Conservation (phyloP, 2,888 invertebrate species). For the Anoncus sp. region DNA sequence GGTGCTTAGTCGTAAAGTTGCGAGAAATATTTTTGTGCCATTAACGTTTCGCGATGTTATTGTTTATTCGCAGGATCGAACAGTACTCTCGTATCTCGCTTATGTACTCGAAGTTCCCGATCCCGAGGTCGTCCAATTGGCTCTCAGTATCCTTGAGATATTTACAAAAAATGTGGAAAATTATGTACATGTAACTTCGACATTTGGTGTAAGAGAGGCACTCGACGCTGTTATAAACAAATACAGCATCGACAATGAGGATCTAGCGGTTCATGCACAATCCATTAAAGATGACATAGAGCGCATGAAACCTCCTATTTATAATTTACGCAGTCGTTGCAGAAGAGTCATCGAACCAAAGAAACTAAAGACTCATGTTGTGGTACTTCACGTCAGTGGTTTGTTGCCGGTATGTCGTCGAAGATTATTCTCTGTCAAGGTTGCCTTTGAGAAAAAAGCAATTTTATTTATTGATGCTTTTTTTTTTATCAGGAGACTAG, state of each 20-base stretch:
- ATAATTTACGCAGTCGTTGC: constrained; percentile 81
- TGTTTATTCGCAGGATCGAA: constrained; percentile 77
- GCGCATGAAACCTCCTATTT: constrained; percentile 82
- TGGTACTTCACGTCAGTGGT: constrained; percentile 80
- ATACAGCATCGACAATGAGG: constrained; percentile 76
- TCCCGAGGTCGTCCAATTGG: constrained; percentile 75
- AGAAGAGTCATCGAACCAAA: constrained; percentile 81
- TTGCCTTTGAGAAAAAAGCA: not conserved
- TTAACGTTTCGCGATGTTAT: not conserved
- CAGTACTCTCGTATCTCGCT: constrained; percentile 80
- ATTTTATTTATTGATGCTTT: constrained; percentile 11
- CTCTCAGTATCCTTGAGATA: constrained; percentile 79
- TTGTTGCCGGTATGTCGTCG: constrained; percentile 76
- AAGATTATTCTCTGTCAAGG: not conserved
- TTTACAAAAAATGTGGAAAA: constrained; percentile 81
- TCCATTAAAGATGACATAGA: constrained; percentile 80
- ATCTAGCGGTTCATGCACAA: constrained; percentile 78
- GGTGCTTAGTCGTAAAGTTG: no score
- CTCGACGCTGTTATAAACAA: constrained; percentile 80
- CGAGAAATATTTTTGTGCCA: not conserved
- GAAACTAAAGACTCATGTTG: constrained; percentile 80
- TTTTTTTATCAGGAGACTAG: constrained; percentile 77
- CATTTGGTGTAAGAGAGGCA: constrained; percentile 81
- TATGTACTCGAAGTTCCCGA: constrained; percentile 80
- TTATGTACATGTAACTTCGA: constrained; percentile 81